Conservation (phyloP, 2,797 vertebrate genomes). For the Apodemus agrarius region DNA sequence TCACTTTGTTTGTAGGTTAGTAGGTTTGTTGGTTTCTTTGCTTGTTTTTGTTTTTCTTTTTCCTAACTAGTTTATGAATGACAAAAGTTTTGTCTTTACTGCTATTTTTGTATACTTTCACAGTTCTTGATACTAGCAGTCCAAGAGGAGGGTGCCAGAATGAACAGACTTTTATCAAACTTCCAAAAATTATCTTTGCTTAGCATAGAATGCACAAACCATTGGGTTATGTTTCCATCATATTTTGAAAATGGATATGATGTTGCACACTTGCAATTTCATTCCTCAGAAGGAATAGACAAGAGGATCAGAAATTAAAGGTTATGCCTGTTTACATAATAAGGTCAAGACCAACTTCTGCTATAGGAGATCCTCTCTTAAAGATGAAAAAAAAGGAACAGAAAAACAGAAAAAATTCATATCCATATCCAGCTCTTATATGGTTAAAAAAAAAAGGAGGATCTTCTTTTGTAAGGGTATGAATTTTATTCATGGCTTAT, state of each 20-base stretch:
- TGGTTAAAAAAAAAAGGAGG: background rate
- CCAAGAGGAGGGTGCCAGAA: background rate
- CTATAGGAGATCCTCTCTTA: background rate
- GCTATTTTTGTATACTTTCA: background rate
- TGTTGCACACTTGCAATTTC: background rate
- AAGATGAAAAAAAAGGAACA: background rate
- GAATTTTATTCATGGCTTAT: background rate
- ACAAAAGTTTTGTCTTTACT: background rate
- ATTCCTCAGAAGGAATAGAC: background rate
- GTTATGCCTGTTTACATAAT: background rate
- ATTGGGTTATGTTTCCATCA: background rate
- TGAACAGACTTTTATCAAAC: background rate
- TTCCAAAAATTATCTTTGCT: background rate
- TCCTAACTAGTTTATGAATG: background rate
- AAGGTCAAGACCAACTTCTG: background rate
- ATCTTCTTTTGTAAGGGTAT: background rate
- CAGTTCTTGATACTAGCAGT: too few relatives aligned
- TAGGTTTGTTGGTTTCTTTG: too few relatives aligned
- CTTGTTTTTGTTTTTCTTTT: background rate
- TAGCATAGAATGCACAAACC: accelerated
- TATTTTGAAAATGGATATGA: background rate
- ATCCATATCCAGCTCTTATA: background rate
- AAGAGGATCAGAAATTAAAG: background rate
- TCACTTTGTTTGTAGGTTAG: too few relatives aligned
- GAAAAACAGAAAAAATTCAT: background rate